These are phyloP conservation scores for Dipodomys merriami DNA, from an alignment of 2,113 vertebrate genomes.

Conservation along the genomic window DNA sequence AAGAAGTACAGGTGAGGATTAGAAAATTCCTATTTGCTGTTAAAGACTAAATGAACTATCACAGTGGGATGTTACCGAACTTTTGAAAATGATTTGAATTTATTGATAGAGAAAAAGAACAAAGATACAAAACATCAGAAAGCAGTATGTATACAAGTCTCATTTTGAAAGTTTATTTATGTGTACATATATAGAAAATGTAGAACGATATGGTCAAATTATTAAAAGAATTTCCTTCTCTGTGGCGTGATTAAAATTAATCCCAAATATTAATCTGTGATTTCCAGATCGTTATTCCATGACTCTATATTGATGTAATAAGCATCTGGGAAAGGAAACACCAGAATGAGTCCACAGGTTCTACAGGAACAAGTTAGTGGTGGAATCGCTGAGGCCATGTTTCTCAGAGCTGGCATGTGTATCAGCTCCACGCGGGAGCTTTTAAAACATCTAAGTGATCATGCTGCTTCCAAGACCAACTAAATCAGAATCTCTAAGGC, in stretches of 20 bases:
- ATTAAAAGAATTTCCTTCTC: slow-evolving; percentile 11
- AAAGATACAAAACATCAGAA: neutral
- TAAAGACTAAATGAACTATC: slow-evolving; percentile 25
- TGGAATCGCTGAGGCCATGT: neutral
- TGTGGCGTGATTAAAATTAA: slow-evolving; percentile 35
- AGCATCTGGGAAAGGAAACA: slow-evolving; percentile 19
- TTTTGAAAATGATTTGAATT: slow-evolving; percentile 49
- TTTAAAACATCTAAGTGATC: slow-evolving; percentile 31
- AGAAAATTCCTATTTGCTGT: neutral
- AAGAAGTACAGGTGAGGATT: neutral
- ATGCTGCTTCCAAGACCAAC: neutral
- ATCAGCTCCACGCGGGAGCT: neutral
- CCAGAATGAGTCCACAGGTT: neutral
- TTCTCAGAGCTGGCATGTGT: neutral
- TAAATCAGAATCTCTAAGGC: slow-evolving; percentile 12
- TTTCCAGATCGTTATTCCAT: slow-evolving; percentile 40
- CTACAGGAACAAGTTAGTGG: neutral
- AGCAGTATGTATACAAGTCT: neutral
- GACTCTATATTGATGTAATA: neutral
- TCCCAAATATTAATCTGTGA: neutral
- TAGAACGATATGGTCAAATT: neutral
- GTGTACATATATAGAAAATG: neutral
- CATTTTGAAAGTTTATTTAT: neutral
- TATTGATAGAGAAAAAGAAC: neutral
- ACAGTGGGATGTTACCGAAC: neutral